Evolutionary conservation across 1,140 invertebrate genomes (phyloP).

Genomic region (Brachionus rotundiformis): DNA sequence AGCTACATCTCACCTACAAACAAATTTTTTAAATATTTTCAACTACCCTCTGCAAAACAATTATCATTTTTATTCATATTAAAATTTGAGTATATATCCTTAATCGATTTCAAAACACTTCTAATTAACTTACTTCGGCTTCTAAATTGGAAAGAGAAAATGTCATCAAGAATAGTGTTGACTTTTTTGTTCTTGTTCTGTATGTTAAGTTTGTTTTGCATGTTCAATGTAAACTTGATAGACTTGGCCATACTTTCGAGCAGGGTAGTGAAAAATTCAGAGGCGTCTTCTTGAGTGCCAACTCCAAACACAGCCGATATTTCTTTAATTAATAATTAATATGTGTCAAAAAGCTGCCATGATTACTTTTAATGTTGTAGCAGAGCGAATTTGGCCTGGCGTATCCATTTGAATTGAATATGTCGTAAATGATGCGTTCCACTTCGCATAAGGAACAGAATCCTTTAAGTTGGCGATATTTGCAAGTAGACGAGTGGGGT

Average conservation of each 20-base stretch:
- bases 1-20: no score
- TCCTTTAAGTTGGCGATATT: constrained; percentile 7
- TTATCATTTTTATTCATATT: no score
- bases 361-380: constrained; percentile 30
- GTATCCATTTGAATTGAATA: constrained; percentile 31
- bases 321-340: background rate
- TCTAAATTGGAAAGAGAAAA: constrained; percentile 46
- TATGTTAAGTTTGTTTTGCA: background rate
- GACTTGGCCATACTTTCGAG: constrained; percentile 48
- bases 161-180: constrained; percentile 43
- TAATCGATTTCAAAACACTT: background rate
- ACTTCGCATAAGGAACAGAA: constrained; percentile 52
- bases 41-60: no score
- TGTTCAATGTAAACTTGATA: constrained; percentile 15
- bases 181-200: background rate
- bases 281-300: constrained; percentile 46
- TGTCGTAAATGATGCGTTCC: constrained; percentile 44
- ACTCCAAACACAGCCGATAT: constrained; percentile 22
- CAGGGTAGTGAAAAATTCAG: constrained; percentile 43
- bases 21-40: no score
- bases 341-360: background rate
- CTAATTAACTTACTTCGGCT: constrained; percentile 35
- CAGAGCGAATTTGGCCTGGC: constrained; percentile 43
- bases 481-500: constrained; percentile 11
- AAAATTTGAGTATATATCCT: no score